Evolutionary conservation across 2,113 vertebrate genomes (phyloP).

Genomic region (Gavialis gangeticus): DNA sequence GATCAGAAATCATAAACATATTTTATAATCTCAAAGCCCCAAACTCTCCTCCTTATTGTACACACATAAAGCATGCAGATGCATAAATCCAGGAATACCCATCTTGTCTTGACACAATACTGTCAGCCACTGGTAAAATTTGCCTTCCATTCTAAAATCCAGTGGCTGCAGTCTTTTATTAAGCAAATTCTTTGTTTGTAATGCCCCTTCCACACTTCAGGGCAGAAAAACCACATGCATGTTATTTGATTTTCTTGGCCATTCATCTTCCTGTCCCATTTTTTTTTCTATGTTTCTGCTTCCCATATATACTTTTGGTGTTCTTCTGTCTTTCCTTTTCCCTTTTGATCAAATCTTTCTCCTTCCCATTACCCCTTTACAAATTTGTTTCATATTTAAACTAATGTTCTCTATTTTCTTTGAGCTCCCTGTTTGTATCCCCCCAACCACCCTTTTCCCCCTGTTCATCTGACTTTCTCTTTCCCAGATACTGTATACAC

Average conservation of each 20-base stretch:
- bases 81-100: slow-evolving; percentile 32
- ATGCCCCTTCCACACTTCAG: background rate
- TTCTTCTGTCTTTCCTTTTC: background rate
- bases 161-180: slow-evolving; percentile 2
- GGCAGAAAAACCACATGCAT: background rate
- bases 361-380: background rate
- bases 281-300: too few relatives aligned
- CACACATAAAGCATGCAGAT: background rate
- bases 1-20: slow-evolving; percentile 33
- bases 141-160: background rate
- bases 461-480: background rate
- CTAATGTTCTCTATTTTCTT: background rate
- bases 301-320: background rate
- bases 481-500: background rate
- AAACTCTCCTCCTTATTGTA: background rate
- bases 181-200: background rate
- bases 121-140: slow-evolving; percentile 29
- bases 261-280: background rate
- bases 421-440: background rate
- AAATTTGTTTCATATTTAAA: background rate
- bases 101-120: background rate
- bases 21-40: slow-evolving; percentile 11
- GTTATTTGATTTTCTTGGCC: background rate
- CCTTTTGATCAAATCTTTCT: background rate
- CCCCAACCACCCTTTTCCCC: background rate